phyloP scores from a whole-genome alignment of 2,888 invertebrate species.

The Cryptocephalus primarius region DNA sequence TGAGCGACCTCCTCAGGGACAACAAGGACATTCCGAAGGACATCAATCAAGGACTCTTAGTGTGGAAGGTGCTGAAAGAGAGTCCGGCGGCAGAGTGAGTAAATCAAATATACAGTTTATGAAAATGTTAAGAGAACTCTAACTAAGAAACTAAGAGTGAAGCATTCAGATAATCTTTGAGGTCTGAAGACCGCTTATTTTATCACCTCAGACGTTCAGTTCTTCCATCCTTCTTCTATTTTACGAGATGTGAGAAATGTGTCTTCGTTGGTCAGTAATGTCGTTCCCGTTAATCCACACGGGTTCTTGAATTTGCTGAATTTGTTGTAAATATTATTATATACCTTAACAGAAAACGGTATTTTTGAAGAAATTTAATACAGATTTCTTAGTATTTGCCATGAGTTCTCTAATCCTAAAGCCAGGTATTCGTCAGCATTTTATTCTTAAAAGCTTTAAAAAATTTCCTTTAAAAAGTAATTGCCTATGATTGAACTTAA shows the following conservation, averaged over 20 bases:
- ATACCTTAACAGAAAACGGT: neutral
- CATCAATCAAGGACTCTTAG: slow-evolving; percentile 67
- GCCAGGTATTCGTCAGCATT: too few species aligned
- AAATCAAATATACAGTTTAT: neutral
- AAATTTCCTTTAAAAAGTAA: too few species aligned
- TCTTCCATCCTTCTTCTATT: too few species aligned
- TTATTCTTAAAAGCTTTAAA: too few species aligned
- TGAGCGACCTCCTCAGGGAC: slow-evolving; percentile 57
- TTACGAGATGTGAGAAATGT: too few species aligned
- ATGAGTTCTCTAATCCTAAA: too few species aligned
- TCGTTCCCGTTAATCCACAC: too few species aligned
- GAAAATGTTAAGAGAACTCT: neutral
- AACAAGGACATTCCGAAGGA: slow-evolving; percentile 54
- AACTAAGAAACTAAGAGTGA: too few species aligned
- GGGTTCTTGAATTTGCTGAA: too few species aligned
- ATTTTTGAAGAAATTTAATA: neutral
- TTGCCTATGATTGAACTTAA: too few species aligned
- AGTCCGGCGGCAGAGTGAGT: slow-evolving; percentile 76
- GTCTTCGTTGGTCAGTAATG: too few species aligned
- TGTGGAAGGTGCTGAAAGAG: slow-evolving; percentile 78
- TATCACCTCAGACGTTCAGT: neutral
- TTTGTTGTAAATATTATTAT: neutral
- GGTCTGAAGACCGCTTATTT: neutral
- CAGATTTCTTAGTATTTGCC: too few species aligned
- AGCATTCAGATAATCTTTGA: neutral